These are phyloP conservation scores for Andrena haemorrhoa DNA, from an alignment of 2,888 invertebrate species.

Conservation along the genomic window DNA sequence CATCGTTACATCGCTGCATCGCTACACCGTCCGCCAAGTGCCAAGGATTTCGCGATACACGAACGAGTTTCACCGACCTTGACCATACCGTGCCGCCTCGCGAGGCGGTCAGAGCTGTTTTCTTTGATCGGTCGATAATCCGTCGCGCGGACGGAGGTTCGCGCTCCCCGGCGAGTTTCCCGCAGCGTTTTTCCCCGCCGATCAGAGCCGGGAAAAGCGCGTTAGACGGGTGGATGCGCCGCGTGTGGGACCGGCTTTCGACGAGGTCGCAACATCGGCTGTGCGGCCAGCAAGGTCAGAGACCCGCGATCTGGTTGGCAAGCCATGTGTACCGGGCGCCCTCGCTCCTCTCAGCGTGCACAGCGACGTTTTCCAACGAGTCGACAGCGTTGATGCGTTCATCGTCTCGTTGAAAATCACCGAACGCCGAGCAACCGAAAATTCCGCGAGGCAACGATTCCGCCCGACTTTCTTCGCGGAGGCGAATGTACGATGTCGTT, in stretches of 20 bases:
- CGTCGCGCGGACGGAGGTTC: not conserved
- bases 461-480: conserved; percentile 77
- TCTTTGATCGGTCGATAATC: conserved; percentile 32
- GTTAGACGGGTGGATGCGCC: conserved; percentile 65
- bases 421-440: not conserved
- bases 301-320: conserved; percentile 82
- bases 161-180: not conserved
- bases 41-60: conserved; percentile 53
- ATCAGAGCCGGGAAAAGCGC: not conserved
- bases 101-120: conserved; percentile 21
- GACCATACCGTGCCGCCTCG: conserved; percentile 44
- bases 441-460: conserved; percentile 37
- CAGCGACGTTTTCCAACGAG: conserved; percentile 17
- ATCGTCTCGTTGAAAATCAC: not conserved
- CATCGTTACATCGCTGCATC: not conserved
- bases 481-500: conserved; percentile 70
- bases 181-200: not conserved
- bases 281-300: conserved; percentile 79
- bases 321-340: conserved; percentile 79
- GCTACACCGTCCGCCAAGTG: not conserved
- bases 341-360: conserved; percentile 14
- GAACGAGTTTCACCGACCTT: conserved; percentile 64
- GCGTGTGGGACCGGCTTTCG: conserved; percentile 62
- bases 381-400: not conserved
- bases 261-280: conserved; percentile 80